These are phyloP conservation scores for Drosophila azteca DNA, from an alignment of 1,140 invertebrate genomes.

Conservation along the genomic window DNA sequence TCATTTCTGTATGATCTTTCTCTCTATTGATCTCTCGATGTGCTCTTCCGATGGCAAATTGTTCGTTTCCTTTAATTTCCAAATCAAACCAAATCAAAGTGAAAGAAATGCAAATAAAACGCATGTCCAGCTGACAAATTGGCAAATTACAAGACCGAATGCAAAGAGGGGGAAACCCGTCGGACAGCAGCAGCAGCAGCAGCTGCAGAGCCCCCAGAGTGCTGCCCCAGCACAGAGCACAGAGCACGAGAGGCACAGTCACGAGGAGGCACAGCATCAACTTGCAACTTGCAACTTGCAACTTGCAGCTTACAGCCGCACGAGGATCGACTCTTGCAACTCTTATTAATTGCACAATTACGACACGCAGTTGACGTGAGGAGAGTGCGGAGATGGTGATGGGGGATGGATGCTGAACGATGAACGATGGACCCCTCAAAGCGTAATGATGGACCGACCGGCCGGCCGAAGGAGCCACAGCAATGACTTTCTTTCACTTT, in stretches of 20 bases:
- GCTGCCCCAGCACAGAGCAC: not conserved
- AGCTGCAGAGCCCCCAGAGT: constrained; percentile 25
- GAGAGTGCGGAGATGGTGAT: constrained; percentile 10
- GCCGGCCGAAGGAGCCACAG: constrained; percentile 33
- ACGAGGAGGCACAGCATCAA: not conserved
- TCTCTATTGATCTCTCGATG: constrained; percentile 20
- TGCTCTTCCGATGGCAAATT: constrained; percentile 53
- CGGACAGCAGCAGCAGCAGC: constrained; percentile 47
- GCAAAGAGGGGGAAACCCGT: constrained; percentile 63
- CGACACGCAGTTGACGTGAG: constrained; percentile 75
- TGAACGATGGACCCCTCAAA: constrained; percentile 60
- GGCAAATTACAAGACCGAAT: constrained; percentile 58
- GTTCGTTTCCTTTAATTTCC: constrained; percentile 72
- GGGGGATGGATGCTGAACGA: constrained; percentile 16
- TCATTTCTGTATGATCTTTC: constrained; percentile 4
- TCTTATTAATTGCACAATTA: constrained; percentile 82
- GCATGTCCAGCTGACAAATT: constrained; percentile 80
- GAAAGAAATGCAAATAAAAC: constrained; percentile 75
- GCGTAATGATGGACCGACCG: constrained; percentile 51
- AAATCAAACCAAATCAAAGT: constrained; percentile 52
- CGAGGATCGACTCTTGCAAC: constrained; percentile 39
- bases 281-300: constrained; percentile 3
- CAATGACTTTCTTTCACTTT: constrained; percentile 80
- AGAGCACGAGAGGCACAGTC: not conserved
- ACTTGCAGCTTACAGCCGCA: too few relatives aligned